Conservation (phyloP, 2,888 invertebrate species). For the Hofmannophila pseudospretella region DNA sequence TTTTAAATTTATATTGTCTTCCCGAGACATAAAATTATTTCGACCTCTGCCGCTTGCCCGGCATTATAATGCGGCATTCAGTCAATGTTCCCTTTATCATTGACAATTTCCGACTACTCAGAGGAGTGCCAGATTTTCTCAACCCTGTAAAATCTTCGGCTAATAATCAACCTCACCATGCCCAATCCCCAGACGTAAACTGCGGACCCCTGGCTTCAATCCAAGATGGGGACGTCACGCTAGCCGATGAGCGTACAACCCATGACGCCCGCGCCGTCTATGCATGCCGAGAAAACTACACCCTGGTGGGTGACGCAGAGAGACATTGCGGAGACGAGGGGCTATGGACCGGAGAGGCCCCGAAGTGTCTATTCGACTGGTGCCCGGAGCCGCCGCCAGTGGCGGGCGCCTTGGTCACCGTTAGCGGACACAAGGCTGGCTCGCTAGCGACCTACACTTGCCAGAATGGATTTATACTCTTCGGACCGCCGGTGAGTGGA, state of each 20-base stretch:
- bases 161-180: no score
- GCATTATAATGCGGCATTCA: no score
- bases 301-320: constrained; percentile 85
- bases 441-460: constrained; percentile 89
- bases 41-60: no score
- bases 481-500: constrained; percentile 85
- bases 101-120: no score
- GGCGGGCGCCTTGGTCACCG: constrained; percentile 84
- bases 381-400: constrained; percentile 90
- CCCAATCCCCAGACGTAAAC: constrained; percentile 85
- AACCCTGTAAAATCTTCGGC: no score
- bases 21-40: no score
- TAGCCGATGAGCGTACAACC: constrained; percentile 85
- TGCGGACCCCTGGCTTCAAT: constrained; percentile 84
- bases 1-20: no score
- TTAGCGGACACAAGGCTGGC: constrained; percentile 86
- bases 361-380: constrained; percentile 91
- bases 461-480: constrained; percentile 89
- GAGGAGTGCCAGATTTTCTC: no score
- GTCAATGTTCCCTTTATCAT: no score
- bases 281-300: constrained; percentile 90
- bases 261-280: constrained; percentile 87
- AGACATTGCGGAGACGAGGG: constrained; percentile 86
- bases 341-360: constrained; percentile 86
- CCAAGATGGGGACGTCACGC: constrained; percentile 83